Percentiles rank a stretch among this genome's conserved stretches.
phyloP scores from a whole-genome alignment of 2,888 invertebrate genomes.

The Sabatieria punctata region DNA sequence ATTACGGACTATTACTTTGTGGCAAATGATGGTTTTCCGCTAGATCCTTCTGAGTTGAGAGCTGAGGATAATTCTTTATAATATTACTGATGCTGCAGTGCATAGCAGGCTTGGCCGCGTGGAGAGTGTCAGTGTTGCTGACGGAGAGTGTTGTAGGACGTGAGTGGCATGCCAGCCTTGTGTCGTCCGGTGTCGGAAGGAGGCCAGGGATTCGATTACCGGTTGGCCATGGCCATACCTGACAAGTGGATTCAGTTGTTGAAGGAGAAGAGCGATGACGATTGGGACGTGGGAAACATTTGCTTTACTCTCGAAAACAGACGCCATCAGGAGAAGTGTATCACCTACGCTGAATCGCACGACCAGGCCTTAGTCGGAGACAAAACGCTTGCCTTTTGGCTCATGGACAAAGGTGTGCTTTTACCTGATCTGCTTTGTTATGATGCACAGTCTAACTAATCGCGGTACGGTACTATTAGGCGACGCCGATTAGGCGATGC shows the following conservation, averaged over 20 bases:
- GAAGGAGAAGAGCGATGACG: constrained; percentile 54
- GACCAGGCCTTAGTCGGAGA: constrained; percentile 96
- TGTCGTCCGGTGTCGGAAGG: constrained; percentile 85
- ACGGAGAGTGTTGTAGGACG: constrained; percentile 52
- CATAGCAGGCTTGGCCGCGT: too few species aligned
- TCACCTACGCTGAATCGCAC: constrained; percentile 94
- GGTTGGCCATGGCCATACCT: constrained; percentile 96
- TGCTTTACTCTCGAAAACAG: constrained; percentile 72
- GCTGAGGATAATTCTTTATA: too few species aligned
- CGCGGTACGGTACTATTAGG: too few species aligned
- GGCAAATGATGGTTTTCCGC: too few species aligned
- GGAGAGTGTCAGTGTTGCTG: too few species aligned
- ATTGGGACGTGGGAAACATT: constrained; percentile 80
- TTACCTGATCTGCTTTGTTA: background rate
- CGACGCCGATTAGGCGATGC: too few species aligned
- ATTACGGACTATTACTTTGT: too few species aligned
- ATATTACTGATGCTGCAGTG: too few species aligned
- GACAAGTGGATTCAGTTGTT: constrained; percentile 79
- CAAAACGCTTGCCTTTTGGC: constrained; percentile 96
- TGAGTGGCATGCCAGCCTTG: constrained; percentile 93
- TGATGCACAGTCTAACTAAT: too few species aligned
- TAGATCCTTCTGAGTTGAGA: too few species aligned
- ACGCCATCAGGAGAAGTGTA: constrained; percentile 84
- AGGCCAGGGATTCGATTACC: constrained; percentile 77
- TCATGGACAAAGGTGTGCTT: constrained; percentile 30